Conservation (phyloP, 2,797 vertebrate species). For the Denticeps clupeoides region DNA sequence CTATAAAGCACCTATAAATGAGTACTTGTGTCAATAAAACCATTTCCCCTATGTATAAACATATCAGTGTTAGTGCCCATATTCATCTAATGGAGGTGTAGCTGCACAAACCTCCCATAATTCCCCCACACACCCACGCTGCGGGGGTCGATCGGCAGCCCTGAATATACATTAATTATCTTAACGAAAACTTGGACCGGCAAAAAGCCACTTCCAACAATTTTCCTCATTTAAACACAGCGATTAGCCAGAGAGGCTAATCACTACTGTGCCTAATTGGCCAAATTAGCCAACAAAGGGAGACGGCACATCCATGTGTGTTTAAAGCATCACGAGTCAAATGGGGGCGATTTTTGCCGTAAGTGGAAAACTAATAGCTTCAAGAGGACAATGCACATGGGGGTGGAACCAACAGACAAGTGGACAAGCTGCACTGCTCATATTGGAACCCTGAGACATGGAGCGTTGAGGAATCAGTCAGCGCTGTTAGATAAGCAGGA, state of each 20-base stretch:
- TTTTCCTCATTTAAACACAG: slow-evolving; percentile 40
- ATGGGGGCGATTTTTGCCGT: slow-evolving; percentile 31
- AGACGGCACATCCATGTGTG: slow-evolving; percentile 48
- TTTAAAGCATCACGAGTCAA: slow-evolving; percentile 40
- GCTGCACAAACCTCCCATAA: neutral
- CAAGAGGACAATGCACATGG: slow-evolving; percentile 16
- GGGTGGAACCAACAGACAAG: slow-evolving; percentile 37
- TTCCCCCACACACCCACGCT: slow-evolving; percentile 26
- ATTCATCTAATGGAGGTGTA: neutral
- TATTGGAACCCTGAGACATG: too few relatives aligned
- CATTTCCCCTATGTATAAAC: too few relatives aligned
- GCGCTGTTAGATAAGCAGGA: too few relatives aligned
- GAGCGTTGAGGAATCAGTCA: too few relatives aligned
- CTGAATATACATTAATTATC: slow-evolving; percentile 51
- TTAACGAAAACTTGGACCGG: slow-evolving; percentile 55
- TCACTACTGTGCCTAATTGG: slow-evolving; percentile 56
- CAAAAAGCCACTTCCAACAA: slow-evolving; percentile 56
- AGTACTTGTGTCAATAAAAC: too few relatives aligned
- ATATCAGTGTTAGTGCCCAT: too few relatives aligned
- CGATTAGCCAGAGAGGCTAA: slow-evolving; percentile 54
- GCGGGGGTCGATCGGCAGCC: slow-evolving; percentile 29
- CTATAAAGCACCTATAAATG: too few relatives aligned
- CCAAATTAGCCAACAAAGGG: slow-evolving; percentile 52
- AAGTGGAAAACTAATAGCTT: slow-evolving; percentile 38
- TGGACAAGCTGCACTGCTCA: slow-evolving; percentile 41